Evolutionary conservation across 2,797 vertebrate genomes (phyloP).

Genomic region (Etheostoma perlongum): DNA sequence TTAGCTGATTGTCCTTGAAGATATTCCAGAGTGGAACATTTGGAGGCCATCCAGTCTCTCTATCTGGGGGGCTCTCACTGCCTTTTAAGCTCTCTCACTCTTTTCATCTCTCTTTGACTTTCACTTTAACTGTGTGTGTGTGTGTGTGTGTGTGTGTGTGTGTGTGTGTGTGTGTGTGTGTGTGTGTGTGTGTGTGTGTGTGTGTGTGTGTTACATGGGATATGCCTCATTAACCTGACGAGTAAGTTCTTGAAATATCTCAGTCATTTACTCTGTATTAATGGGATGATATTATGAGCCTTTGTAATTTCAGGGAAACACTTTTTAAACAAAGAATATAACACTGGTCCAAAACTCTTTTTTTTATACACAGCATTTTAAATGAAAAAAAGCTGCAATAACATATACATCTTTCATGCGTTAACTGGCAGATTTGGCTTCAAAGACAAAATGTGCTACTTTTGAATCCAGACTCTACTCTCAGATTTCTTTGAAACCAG

Average conservation of each 20-base stretch:
- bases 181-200: neutral
- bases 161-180: neutral
- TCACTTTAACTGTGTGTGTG: slow-evolving; percentile 43
- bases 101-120: slow-evolving; percentile 16
- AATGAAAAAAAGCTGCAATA: slow-evolving; percentile 2
- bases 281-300: slow-evolving; percentile 46
- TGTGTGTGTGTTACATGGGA: slow-evolving; percentile 34
- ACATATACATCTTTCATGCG: slow-evolving; percentile 12
- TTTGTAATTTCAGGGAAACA: slow-evolving; percentile 48
- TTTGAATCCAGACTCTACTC: slow-evolving; percentile 29
- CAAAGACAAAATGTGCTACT: slow-evolving; percentile 29
- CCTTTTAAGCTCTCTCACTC: slow-evolving; percentile 31
- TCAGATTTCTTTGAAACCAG: slow-evolving; percentile 22
- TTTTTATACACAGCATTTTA: slow-evolving; percentile 1
- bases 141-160: neutral
- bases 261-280: slow-evolving; percentile 46
- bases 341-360: neutral
- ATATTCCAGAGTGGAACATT: slow-evolving; percentile 77
- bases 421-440: slow-evolving; percentile 33
- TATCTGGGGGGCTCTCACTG: slow-evolving; percentile 38
- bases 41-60: slow-evolving; percentile 62
- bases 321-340: slow-evolving; percentile 28
- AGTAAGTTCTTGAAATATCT: slow-evolving; percentile 65
- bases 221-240: slow-evolving; percentile 69
- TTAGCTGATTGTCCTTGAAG: slow-evolving; percentile 84